Conservation (phyloP, 2,797 vertebrate genomes). For the Channa striata region DNA sequence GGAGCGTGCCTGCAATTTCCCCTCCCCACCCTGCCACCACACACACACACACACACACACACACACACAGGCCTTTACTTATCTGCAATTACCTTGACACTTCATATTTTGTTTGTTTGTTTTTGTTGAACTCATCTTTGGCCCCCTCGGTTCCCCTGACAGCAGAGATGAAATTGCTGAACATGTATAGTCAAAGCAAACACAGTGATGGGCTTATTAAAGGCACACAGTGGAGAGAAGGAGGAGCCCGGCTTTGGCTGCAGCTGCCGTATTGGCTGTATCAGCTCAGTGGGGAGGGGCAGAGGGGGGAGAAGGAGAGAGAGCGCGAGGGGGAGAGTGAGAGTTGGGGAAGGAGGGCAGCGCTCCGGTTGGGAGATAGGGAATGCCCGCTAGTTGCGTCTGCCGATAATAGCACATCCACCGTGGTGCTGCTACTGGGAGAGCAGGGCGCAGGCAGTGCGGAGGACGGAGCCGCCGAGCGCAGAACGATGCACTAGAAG, state of each 20-base stretch:
- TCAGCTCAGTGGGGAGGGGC: constrained; percentile 80
- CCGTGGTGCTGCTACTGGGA: constrained; percentile 73
- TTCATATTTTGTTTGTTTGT: constrained; percentile 23
- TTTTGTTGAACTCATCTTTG: constrained; percentile 45
- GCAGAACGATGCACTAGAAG: constrained; percentile 70
- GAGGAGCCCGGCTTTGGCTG: constrained; percentile 72
- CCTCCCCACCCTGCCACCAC: not conserved
- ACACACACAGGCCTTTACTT: constrained; percentile 3
- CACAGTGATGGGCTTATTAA: constrained; percentile 88
- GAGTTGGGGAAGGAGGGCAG: constrained; percentile 67
- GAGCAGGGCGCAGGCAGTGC: constrained; percentile 72
- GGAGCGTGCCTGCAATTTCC: constrained; percentile 15
- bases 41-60: too few species aligned
- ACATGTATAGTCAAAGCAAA: constrained; percentile 87
- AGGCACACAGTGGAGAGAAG: constrained; percentile 85
- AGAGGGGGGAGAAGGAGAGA: constrained; percentile 54
- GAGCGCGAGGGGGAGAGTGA: constrained; percentile 56
- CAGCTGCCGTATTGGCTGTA: constrained; percentile 87
- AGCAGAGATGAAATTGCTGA: constrained; percentile 69
- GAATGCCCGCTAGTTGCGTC: constrained; percentile 90
- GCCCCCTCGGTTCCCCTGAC: constrained; percentile 44
- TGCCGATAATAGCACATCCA: constrained; percentile 88
- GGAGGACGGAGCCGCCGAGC: constrained; percentile 73
- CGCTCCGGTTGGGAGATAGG: constrained; percentile 86
- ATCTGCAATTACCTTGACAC: constrained; percentile 18